A percentile compares a stretch with the other conserved stretches of the same genome.
Conservation (phyloP, 2,888 invertebrate species). For the Acronicta leporina region DNA sequence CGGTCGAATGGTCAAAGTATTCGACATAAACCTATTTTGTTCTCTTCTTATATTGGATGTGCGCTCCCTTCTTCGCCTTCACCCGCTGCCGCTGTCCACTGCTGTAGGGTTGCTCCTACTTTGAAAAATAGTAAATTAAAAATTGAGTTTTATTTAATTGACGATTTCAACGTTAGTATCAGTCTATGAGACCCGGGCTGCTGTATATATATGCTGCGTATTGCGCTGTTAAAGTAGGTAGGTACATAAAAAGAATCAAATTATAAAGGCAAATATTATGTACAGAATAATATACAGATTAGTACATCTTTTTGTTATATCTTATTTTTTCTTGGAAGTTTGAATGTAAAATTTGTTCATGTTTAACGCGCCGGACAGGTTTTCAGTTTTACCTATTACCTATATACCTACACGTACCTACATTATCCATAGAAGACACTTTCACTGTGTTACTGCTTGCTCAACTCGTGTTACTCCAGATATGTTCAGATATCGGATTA, state of each 20-base stretch:
- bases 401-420: slow-evolving; percentile 8
- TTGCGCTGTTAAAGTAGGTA: too few species aligned
- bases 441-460: slow-evolving; percentile 49
- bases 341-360: too few species aligned
- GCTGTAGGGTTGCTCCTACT: slow-evolving; percentile 73
- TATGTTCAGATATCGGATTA: slow-evolving; percentile 41
- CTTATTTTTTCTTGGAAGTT: too few species aligned
- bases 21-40: slow-evolving; percentile 89
- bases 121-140: slow-evolving; percentile 19
- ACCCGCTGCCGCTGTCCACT: slow-evolving; percentile 80
- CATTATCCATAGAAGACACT: slow-evolving; percentile 42
- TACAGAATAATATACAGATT: too few species aligned
- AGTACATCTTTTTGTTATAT: too few species aligned
- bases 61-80: slow-evolving; percentile 82
- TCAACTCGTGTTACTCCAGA: slow-evolving; percentile 40
- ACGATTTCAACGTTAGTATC: background rate
- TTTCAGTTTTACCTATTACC: too few species aligned
- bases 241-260: too few species aligned
- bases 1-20: slow-evolving; percentile 89
- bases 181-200: too few species aligned
- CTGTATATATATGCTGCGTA: too few species aligned
- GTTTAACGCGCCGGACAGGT: too few species aligned
- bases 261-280: too few species aligned
- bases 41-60: slow-evolving; percentile 89
- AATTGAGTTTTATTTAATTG: background rate